Evolutionary conservation across 1,140 invertebrate genomes (phyloP), one percentile per base, ranked within the genome.

Genomic region (Drosophila serrata): DNA sequence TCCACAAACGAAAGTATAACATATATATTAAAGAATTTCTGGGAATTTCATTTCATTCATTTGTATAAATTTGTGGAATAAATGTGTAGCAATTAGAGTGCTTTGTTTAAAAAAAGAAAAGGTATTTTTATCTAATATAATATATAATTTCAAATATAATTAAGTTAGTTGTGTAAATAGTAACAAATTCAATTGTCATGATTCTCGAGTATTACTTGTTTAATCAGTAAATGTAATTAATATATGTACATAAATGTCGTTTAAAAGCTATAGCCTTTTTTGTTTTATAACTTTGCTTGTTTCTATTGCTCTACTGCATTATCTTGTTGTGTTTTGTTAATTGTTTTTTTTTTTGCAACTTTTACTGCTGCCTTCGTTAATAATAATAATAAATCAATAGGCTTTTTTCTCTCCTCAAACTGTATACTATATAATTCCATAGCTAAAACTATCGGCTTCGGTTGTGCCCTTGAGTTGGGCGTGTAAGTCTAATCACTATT

Each of bases 331-430:
- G 19, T 33, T 65, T 39, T 3, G n/a, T 24, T 46, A 57, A 69
- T 57, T 40, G 5, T 70, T 70, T 68, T 57, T 40, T 3, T 70
- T 70, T 68, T 45, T 67, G 3, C 31, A n/a, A 19, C 33, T 69
- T 39, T 55, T 68, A 29, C 29, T 29, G 45, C 62, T 43, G 31
- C 22, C 24, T 67, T 74, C 33, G 49, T 55, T 63, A 70, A 48
- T 72, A 79, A 64, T 72, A 79, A 64, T 67, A 58, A 58, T 76
- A 81, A 81, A 86, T 78, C 57, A 48, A 81, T 78, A 59, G 57
- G 33, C 24, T 35, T 45, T 56, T 76, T 62, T 43, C 22, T 15
- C 40, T 33, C 33, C 17, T 31, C 40, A 12, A 40, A 17, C 39
- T 17, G 29, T 11, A 37, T 33, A 33, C 35, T 33, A 60, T n/a